Base-by-base conservation (phyloP, 2,888 invertebrate genomes). In the Glyphotaelius pellucidus region DNA sequence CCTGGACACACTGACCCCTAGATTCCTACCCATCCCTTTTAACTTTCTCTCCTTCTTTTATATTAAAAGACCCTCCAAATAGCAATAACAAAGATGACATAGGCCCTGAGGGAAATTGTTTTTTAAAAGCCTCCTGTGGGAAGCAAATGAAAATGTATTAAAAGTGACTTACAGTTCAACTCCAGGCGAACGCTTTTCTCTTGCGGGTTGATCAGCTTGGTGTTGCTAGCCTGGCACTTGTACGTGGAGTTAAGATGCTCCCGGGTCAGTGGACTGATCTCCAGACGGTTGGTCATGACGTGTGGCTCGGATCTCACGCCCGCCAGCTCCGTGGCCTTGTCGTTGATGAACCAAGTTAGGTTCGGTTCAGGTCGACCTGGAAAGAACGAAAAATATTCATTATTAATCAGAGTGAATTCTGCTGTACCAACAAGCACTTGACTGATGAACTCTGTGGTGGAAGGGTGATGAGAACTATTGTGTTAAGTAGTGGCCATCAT, bases 221-320 rank as follows among this genome's bases (percentile, higher is more conserved):
- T 98, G 95, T 98, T 98, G 92, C 98, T 97, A 19, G 98, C 98
- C 95, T 98, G 97, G 95, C 98, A 98, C 95, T 98, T 98, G 96
- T 98, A 98, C 67, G 98, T 98, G 81, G 98, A 98, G 95, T 98
- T 98, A 92, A 98, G 96, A 94, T 98, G 97, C 93, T 97, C 97
- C 93, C 98, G 96, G 94, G 97, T 97, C 91, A 98, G 96, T 93
- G 97, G 97, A 31, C 97, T 97, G 94, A 98, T 97, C 94, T 97
- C 97, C 94, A 98, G 95, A 92, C 97, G 97, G 96, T 98, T 98
- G 92, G 98, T 98, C 84, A 98, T 97, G 90, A 98, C 97, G 94
- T 97, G 97, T 52, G 97, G 97, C 92, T 97, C 97, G 93, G 97
- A 97, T 93, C 97, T 97, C 94, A 97, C 97, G 52, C 97, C 97